These are phyloP conservation scores for Lepilemur ruficaudatus DNA, from an alignment of 2,797 vertebrate species.

Conservation along the genomic window DNA sequence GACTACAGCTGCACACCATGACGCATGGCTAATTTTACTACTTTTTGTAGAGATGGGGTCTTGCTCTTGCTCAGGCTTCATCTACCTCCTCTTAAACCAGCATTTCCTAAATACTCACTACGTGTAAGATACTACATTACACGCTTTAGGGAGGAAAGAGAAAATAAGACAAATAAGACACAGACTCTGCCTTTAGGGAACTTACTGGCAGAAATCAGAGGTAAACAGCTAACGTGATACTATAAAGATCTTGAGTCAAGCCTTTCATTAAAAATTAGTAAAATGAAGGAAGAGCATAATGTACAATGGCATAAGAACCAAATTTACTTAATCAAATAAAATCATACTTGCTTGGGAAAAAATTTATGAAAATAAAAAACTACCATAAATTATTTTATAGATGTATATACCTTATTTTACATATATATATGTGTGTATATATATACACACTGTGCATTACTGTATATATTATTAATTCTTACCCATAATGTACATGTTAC, in stretches of 20 bases:
- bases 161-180: constrained; percentile 28
- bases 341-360: background rate
- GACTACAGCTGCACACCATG: no score
- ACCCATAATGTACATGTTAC: background rate
- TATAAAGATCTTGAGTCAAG: background rate
- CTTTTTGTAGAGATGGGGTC: no score
- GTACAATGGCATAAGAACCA: background rate
- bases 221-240: background rate
- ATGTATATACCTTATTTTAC: background rate
- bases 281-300: background rate
- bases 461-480: background rate
- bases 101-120: background rate
- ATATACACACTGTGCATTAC: background rate
- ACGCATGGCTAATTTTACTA: no score
- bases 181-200: background rate
- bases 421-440: no score
- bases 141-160: background rate
- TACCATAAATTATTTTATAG: background rate
- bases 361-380: background rate
- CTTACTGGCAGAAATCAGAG: background rate
- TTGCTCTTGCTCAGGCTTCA: background rate
- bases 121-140: background rate
- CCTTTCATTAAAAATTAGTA: background rate
- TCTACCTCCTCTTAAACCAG: background rate
- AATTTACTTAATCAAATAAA: constrained; percentile 6